phyloP scores from a whole-genome alignment of 2,888 invertebrate species.

The Tetragnatha montana region DNA sequence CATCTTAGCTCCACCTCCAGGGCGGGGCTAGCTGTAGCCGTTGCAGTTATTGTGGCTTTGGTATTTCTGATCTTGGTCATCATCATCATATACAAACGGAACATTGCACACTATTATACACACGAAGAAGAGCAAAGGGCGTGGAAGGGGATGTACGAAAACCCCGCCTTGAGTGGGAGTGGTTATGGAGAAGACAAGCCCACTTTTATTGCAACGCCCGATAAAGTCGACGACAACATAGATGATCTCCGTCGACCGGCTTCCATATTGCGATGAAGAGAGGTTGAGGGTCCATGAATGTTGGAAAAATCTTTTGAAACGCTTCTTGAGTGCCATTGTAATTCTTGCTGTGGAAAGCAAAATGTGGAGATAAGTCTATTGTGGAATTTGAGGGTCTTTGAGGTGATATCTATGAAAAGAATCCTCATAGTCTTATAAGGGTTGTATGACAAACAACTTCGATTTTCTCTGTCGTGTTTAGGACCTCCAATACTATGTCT shows the following conservation, averaged over 20 bases:
- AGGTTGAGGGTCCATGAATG: neutral
- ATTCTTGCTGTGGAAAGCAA: no score
- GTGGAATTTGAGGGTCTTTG: no score
- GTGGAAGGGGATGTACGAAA: slow-evolving; percentile 74
- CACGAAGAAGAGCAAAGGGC: slow-evolving; percentile 82
- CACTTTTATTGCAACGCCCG: slow-evolving; percentile 54
- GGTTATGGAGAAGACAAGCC: slow-evolving; percentile 55
- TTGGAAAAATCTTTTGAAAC: neutral
- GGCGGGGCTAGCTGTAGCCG: slow-evolving; percentile 79
- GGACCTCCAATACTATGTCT: no score
- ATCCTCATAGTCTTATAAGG: no score
- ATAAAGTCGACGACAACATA: slow-evolving; percentile 66
- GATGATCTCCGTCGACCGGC: slow-evolving; percentile 42
- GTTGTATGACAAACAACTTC: no score
- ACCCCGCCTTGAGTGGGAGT: slow-evolving; percentile 50
- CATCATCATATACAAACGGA: slow-evolving; percentile 82
- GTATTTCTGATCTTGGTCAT: slow-evolving; percentile 79
- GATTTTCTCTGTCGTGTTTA: no score
- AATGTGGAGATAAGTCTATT: no score
- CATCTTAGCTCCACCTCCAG: slow-evolving; percentile 54
- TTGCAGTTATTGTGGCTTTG: slow-evolving; percentile 78
- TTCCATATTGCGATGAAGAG: slow-evolving; percentile 51
- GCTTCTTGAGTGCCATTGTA: no score
- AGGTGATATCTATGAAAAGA: no score
- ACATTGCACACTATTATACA: slow-evolving; percentile 84